A percentile compares a stretch with the other conserved stretches of the same genome.
phyloP scores from a whole-genome alignment of 2,797 vertebrate species.

The Clarias platycephalus region DNA sequence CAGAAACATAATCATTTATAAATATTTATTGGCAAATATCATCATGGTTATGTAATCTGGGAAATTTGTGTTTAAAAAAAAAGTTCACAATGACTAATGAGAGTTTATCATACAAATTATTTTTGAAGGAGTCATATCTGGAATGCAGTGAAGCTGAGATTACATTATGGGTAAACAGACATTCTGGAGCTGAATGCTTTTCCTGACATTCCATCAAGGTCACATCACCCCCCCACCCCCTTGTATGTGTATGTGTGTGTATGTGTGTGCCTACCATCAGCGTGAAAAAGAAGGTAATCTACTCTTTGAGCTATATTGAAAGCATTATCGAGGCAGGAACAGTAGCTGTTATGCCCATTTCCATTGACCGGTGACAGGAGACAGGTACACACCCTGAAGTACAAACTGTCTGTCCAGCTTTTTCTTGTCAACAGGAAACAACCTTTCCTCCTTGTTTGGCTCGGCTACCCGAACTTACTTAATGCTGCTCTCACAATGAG shows the following conservation, averaged over 20 bases:
- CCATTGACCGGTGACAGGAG: conserved; percentile 32
- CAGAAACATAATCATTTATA: background rate
- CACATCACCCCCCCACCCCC: conserved; percentile 28
- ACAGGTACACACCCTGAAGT: conserved; percentile 52
- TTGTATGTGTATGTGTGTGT: conserved; percentile 26
- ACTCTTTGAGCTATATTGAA: conserved; percentile 42
- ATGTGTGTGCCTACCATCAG: conserved; percentile 18
- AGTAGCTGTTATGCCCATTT: conserved; percentile 45
- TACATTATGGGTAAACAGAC: conserved; percentile 62
- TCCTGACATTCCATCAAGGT: conserved; percentile 50
- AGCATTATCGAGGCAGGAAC: conserved; percentile 40
- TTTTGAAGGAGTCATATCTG: background rate
- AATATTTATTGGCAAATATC: background rate
- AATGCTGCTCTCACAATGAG: background rate
- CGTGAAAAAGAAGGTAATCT: conserved; percentile 13
- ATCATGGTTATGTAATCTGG: background rate
- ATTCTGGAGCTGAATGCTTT: conserved; percentile 62
- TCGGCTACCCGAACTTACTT: conserved; percentile 20
- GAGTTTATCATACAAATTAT: no score
- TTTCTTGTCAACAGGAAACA: conserved; percentile 67
- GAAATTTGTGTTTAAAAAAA: background rate
- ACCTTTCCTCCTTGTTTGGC: conserved; percentile 54
- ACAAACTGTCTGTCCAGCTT: conserved; percentile 49
- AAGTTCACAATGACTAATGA: background rate
- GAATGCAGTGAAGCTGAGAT: conserved; percentile 65